Conservation (phyloP, 2,797 vertebrate genomes). For the Zalophus californianus region DNA sequence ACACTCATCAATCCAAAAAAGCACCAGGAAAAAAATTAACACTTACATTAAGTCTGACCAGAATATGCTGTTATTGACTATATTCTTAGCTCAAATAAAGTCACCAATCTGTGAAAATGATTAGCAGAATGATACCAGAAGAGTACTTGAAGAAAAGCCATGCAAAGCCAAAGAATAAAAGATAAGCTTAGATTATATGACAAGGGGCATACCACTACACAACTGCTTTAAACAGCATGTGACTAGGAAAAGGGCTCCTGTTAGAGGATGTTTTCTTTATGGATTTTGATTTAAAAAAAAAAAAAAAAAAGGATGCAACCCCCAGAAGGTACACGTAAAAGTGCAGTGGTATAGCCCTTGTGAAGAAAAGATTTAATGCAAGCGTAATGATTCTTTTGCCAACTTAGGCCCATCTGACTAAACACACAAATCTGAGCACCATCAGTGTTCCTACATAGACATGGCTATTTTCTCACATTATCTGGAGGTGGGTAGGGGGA, state of each 20-base stretch:
- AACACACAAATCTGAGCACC: slow-evolving; percentile 82
- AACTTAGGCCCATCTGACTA: slow-evolving; percentile 80
- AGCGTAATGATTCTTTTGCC: slow-evolving; percentile 77
- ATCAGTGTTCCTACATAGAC: slow-evolving; percentile 78
- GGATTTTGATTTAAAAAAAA: slow-evolving; percentile 25
- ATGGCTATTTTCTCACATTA: slow-evolving; percentile 84
- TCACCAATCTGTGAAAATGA: slow-evolving; percentile 84
- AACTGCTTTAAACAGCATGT: slow-evolving; percentile 80
- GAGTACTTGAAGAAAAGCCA: slow-evolving; percentile 84
- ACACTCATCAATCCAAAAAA: slow-evolving; percentile 82
- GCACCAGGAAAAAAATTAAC: slow-evolving; percentile 85
- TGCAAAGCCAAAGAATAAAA: slow-evolving; percentile 85
- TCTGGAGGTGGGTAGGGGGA: slow-evolving; percentile 66
- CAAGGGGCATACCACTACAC: slow-evolving; percentile 81
- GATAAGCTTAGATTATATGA: slow-evolving; percentile 75
- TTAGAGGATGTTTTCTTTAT: slow-evolving; percentile 41
- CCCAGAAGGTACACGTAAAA: slow-evolving; percentile 63
- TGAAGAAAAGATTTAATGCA: slow-evolving; percentile 79
- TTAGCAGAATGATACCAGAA: slow-evolving; percentile 79
- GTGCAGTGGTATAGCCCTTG: slow-evolving; percentile 88
- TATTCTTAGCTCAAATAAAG: slow-evolving; percentile 83
- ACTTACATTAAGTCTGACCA: slow-evolving; percentile 82
- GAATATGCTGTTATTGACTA: slow-evolving; percentile 79
- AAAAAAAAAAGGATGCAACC: background rate
- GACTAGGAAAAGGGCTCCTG: slow-evolving; percentile 70